Conservation (phyloP, 2,113 vertebrate genomes). For the Dipodomys ordii region DNA sequence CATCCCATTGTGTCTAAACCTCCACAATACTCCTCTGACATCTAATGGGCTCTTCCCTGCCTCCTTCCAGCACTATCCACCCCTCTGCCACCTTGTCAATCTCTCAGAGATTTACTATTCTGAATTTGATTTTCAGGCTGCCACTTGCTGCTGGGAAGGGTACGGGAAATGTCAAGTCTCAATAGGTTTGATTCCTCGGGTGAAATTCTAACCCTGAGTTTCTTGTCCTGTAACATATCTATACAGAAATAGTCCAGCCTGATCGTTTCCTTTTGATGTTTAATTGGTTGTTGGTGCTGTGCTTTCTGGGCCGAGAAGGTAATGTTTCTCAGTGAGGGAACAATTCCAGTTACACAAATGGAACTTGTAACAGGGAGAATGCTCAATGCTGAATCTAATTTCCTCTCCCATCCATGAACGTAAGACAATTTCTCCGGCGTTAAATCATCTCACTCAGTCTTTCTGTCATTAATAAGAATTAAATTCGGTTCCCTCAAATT, state of each 20-base stretch:
- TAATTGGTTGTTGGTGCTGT: constrained; percentile 83
- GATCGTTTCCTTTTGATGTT: constrained; percentile 81
- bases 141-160: constrained; percentile 71
- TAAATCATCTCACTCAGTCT: constrained; percentile 75
- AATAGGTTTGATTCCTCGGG: constrained; percentile 57
- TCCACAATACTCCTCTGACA: neutral
- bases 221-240: constrained; percentile 57
- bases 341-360: constrained; percentile 79
- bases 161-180: constrained; percentile 80
- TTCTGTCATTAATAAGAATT: constrained; percentile 80
- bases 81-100: neutral
- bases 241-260: constrained; percentile 79
- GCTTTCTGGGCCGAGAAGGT: constrained; percentile 79
- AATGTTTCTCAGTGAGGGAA: constrained; percentile 79
- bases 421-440: constrained; percentile 78
- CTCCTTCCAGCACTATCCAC: neutral
- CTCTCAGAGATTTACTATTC: constrained; percentile 81
- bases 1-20: constrained; percentile 51
- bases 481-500: constrained; percentile 78
- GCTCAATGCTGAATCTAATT: constrained; percentile 78
- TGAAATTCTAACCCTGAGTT: constrained; percentile 72
- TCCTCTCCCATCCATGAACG: constrained; percentile 76
- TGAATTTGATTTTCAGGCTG: constrained; percentile 80
- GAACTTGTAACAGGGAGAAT: constrained; percentile 75
- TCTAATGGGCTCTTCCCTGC: neutral